phyloP scores from a whole-genome alignment of 2,797 vertebrate genomes.

The Anabacerthia variegaticeps region DNA sequence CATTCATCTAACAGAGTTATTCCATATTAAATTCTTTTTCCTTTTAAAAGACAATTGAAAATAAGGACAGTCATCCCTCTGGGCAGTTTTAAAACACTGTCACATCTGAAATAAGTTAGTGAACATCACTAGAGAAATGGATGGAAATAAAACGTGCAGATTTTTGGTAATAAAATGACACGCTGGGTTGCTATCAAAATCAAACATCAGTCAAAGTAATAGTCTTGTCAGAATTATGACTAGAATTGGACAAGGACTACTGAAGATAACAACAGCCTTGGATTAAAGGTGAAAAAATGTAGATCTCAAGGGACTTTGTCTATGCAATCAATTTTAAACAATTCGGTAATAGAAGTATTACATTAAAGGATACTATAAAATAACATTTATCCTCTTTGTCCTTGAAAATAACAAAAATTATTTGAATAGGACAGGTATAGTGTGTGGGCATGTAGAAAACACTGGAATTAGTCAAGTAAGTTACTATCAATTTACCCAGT shows the following conservation, averaged over 20 bases:
- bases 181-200: not conserved
- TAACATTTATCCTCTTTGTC: not conserved
- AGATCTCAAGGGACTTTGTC: not conserved
- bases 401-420: not conserved
- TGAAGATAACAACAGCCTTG: not conserved
- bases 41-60: constrained; percentile 50
- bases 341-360: not conserved
- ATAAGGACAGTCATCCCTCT: constrained; percentile 31
- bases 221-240: constrained; percentile 12
- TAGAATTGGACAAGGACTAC: constrained; percentile 2
- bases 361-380: not conserved
- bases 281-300: not conserved
- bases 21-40: constrained; percentile 35
- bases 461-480: not conserved
- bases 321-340: not conserved
- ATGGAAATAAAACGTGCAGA: constrained; percentile 29
- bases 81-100: constrained; percentile 58
- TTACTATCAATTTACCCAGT: not conserved
- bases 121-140: constrained; percentile 50
- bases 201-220: constrained; percentile 34
- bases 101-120: constrained; percentile 39
- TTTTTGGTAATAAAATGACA: constrained; percentile 54
- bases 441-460: not conserved
- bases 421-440: not conserved
- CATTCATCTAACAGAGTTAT: not conserved